A percentile compares a stretch with the other conserved stretches of the same genome.
phyloP scores from a whole-genome alignment of 2,113 vertebrate genomes.

The Aegotheles bennettii region DNA sequence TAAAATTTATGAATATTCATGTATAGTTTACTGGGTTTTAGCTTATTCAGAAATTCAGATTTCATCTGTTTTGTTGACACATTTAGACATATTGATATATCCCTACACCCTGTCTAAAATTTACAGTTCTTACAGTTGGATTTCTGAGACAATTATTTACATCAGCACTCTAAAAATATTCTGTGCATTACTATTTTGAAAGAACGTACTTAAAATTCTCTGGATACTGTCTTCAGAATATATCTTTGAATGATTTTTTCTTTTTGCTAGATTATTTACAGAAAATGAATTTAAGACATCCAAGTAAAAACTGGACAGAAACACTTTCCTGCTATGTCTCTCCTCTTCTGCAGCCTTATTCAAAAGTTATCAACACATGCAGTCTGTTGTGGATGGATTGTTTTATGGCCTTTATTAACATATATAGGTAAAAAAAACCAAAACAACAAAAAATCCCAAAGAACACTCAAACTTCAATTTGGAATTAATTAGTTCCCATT shows the following conservation, averaged over 20 bases:
- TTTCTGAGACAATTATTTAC: neutral
- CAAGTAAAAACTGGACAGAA: neutral
- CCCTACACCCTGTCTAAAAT: neutral
- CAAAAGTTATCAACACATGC: neutral
- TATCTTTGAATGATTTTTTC: neutral
- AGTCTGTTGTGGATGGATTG: neutral
- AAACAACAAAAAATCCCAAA: neutral
- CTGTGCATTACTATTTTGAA: neutral
- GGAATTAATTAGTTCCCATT: neutral
- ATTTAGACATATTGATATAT: neutral
- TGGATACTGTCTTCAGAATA: neutral
- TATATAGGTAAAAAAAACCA: neutral
- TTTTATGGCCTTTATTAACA: neutral
- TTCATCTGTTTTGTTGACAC: neutral
- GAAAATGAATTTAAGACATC: neutral
- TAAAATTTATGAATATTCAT: constrained; percentile 9
- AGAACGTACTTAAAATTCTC: neutral
- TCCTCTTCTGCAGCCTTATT: neutral
- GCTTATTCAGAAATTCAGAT: neutral
- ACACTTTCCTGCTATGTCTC: neutral
- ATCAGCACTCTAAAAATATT: neutral
- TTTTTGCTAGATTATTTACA: neutral
- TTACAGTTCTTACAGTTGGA: neutral
- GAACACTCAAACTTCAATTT: neutral
- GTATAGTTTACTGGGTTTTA: neutral